Conservation (phyloP, 2,113 vertebrate genomes). For the Herpailurus yagouaroundi region DNA sequence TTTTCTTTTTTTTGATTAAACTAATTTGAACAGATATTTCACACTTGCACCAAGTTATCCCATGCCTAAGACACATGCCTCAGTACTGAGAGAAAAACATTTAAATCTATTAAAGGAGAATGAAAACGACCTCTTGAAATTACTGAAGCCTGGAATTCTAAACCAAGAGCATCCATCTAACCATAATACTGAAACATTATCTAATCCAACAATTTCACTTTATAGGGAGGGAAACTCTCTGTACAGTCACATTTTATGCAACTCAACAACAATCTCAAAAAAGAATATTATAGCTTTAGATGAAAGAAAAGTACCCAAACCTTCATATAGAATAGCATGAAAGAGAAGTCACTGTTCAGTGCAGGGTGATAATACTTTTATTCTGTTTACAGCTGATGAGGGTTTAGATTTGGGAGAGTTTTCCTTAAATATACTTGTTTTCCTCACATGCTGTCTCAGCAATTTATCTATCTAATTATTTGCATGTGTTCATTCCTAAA, state of each 20-base stretch:
- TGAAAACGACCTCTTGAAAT: neutral
- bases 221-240: neutral
- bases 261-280: neutral
- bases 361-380: neutral
- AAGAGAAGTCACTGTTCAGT: neutral
- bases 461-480: slow-evolving; percentile 58
- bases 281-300: neutral
- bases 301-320: neutral
- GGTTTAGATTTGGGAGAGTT: neutral
- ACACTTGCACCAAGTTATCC: neutral
- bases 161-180: neutral
- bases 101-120: neutral
- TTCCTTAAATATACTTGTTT: slow-evolving; percentile 15
- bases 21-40: neutral
- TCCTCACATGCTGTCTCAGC: slow-evolving; percentile 63
- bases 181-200: neutral
- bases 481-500: slow-evolving; percentile 54
- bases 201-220: neutral
- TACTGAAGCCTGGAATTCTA: neutral
- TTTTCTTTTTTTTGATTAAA: neutral
- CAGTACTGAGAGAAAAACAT: neutral
- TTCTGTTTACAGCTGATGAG: neutral
- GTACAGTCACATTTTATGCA: neutral
- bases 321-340: neutral
- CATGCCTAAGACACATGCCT: neutral